Percentiles rank a stretch among this genome's conserved stretches.
These are phyloP conservation scores for Intellagama lesueurii DNA, from an alignment of 2,797 vertebrate species.

Conservation along the genomic window DNA sequence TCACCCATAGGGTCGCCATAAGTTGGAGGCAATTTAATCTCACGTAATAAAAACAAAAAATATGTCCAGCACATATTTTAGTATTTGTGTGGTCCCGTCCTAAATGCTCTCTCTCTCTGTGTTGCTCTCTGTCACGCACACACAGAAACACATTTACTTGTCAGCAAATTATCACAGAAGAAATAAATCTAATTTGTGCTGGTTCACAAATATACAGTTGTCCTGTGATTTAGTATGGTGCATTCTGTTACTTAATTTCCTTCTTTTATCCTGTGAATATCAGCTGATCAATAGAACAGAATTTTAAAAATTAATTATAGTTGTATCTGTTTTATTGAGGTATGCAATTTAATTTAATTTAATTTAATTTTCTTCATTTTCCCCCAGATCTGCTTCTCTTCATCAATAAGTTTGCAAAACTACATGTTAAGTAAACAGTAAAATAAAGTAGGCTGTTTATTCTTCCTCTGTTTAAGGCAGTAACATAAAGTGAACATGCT, in stretches of 20 bases:
- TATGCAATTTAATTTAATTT: background rate
- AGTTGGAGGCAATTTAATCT: too few species aligned
- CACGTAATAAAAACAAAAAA: too few species aligned
- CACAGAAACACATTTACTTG: background rate
- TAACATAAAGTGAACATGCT: background rate
- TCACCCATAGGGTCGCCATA: too few species aligned
- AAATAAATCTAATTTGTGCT: background rate
- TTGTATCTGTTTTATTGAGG: background rate
- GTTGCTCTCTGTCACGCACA: too few species aligned
- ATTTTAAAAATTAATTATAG: background rate
- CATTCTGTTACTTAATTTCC: background rate
- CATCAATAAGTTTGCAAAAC: background rate
- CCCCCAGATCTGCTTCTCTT: background rate
- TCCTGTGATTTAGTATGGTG: background rate
- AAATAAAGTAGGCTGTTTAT: background rate
- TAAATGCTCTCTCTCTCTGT: too few species aligned
- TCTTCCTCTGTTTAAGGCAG: background rate
- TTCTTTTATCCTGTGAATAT: background rate
- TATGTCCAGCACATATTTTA: background rate
- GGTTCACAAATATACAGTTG: background rate
- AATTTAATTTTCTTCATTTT: background rate
- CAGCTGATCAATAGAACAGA: background rate
- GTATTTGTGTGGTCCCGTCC: too few species aligned
- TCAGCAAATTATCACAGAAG: background rate
- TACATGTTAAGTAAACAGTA: constrained; percentile 2